Conservation (phyloP, 2,113 vertebrate species). For the Limnothrissa miodon region DNA sequence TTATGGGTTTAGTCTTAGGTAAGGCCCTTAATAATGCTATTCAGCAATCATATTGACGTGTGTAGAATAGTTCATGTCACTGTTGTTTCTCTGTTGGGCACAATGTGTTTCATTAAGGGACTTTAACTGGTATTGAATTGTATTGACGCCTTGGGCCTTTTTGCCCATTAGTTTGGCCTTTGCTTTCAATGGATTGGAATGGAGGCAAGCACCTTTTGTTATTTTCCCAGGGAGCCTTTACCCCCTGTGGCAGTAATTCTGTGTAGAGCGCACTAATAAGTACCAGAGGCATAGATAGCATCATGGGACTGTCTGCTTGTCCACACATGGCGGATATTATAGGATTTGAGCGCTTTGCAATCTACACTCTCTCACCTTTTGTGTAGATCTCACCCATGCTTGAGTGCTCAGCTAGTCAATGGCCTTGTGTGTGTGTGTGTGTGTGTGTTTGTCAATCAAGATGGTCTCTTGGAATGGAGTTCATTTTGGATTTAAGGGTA, state of each 20-base stretch:
- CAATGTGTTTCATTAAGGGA: not conserved
- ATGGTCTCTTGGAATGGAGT: not conserved
- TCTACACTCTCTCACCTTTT: not conserved
- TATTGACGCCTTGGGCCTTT: not conserved
- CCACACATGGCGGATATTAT: not conserved
- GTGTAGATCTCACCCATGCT: not conserved
- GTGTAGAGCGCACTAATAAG: not conserved
- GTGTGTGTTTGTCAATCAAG: not conserved
- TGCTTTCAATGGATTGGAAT: not conserved
- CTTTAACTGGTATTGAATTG: not conserved
- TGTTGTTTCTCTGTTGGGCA: not conserved
- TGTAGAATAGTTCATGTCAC: slow-evolving; percentile 10
- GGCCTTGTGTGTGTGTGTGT: slow-evolving; percentile 8
- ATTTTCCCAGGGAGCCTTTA: not conserved
- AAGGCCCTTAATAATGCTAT: not conserved
- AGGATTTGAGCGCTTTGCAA: not conserved
- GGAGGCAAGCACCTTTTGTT: not conserved
- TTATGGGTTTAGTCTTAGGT: not conserved
- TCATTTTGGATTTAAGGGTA: not conserved
- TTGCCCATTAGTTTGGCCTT: not conserved
- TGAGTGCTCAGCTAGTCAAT: not conserved
- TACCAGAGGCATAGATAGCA: not conserved
- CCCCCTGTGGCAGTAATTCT: not conserved
- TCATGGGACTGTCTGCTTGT: not conserved
- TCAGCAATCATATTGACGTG: not conserved